Evolutionary conservation across 2,888 invertebrate species (phyloP).

Genomic region (Cryptocheilus praepositus): DNA sequence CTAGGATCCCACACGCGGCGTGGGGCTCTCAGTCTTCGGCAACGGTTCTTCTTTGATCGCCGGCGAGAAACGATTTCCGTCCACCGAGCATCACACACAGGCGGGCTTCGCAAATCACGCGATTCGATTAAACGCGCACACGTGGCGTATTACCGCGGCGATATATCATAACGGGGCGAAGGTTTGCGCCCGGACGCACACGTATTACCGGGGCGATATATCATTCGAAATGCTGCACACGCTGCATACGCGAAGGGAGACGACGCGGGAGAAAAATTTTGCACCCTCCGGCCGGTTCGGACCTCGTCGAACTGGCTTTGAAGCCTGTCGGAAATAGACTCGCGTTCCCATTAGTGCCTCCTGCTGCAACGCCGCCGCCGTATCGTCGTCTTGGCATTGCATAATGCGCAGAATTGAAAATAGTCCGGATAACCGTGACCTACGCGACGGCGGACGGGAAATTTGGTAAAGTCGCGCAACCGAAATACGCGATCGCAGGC

Average conservation of each 20-base stretch:
- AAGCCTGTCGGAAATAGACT: constrained; percentile 66
- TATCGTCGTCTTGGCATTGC: constrained; percentile 45
- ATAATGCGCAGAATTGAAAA: constrained; percentile 62
- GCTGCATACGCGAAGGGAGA: background rate
- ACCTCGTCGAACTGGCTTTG: constrained; percentile 50
- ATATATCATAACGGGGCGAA: no score
- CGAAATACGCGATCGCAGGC: no score
- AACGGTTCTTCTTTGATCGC: no score
- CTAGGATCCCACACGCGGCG: no score
- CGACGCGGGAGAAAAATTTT: no score
- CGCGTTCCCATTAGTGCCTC: constrained; percentile 58
- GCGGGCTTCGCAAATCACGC: no score
- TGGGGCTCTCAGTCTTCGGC: no score
- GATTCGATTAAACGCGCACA: constrained; percentile 4
- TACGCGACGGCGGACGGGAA: constrained; percentile 36
- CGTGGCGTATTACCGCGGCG: no score
- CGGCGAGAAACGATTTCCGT: no score
- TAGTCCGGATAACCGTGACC: constrained; percentile 66
- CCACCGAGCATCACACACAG: no score
- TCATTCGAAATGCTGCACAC: constrained; percentile 13
- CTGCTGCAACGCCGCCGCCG: constrained; percentile 54
- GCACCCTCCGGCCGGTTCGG: constrained; percentile 9
- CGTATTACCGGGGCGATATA: constrained; percentile 1
- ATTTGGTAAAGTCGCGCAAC: background rate
- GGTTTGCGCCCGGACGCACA: no score